These are phyloP conservation scores for Tachina grossa DNA, from an alignment of 2,888 invertebrate species.

Conservation along the genomic window DNA sequence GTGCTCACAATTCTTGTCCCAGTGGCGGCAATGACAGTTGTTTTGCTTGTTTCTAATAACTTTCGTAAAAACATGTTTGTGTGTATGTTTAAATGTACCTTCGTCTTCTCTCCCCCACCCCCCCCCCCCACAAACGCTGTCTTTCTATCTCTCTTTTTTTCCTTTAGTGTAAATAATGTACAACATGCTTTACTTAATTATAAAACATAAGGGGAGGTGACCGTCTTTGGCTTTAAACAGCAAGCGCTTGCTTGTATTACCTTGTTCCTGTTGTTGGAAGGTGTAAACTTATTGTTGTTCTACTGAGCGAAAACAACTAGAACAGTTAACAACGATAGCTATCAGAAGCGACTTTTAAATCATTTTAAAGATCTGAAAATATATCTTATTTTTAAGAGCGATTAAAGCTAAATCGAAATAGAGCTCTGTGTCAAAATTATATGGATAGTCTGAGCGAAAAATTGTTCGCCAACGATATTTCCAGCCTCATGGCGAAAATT, in stretches of 20 bases:
- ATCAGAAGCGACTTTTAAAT: neutral
- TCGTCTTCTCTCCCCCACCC: neutral
- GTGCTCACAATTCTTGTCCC: slow-evolving; percentile 76
- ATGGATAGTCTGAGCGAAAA: too few species aligned
- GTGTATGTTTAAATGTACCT: neutral
- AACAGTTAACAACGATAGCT: slow-evolving; percentile 7
- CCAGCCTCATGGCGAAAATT: too few species aligned
- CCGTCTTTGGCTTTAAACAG: neutral
- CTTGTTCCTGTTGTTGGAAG: slow-evolving; percentile 33
- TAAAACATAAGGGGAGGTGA: slow-evolving; percentile 55
- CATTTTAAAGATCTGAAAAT: neutral
- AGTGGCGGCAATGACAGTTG: slow-evolving; percentile 79
- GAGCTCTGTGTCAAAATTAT: too few species aligned
- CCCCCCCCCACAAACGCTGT: neutral
- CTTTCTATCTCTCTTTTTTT: neutral
- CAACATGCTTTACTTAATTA: slow-evolving; percentile 66
- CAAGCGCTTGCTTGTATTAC: neutral
- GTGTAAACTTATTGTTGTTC: slow-evolving; percentile 54
- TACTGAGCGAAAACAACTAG: neutral
- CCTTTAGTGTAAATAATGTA: slow-evolving; percentile 56
- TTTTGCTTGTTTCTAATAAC: slow-evolving; percentile 62
- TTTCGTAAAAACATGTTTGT: slow-evolving; percentile 29
- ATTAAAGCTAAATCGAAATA: too few species aligned
- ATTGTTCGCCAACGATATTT: too few species aligned
- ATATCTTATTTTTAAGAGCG: too few species aligned